Percentiles rank a stretch among this genome's conserved stretches.
Conservation (phyloP, 2,888 invertebrate genomes). For the Leptopilina syphax region DNA sequence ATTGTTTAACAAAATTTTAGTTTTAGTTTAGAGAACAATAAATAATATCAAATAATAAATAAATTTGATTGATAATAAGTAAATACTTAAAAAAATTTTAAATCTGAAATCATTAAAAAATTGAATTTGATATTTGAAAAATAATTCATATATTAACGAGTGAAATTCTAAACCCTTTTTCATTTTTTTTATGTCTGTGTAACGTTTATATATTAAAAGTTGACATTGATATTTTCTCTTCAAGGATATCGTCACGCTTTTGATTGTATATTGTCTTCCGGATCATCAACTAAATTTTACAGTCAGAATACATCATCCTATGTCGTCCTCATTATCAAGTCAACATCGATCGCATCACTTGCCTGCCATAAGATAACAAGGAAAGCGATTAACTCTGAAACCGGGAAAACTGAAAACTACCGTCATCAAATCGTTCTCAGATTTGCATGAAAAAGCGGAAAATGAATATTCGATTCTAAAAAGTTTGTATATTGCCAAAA, state of each 20-base stretch:
- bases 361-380: constrained; percentile 29
- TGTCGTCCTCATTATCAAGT: constrained; percentile 27
- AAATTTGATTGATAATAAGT: too few species aligned
- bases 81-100: too few species aligned
- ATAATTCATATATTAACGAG: background rate
- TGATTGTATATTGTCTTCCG: constrained; percentile 14
- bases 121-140: too few species aligned
- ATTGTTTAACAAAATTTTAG: too few species aligned
- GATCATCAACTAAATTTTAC: constrained; percentile 26
- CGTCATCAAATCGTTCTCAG: constrained; percentile 5
- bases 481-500: background rate
- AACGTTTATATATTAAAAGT: background rate
- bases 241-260: constrained; percentile 10
- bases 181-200: background rate
- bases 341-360: constrained; percentile 31
- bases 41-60: too few species aligned
- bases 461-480: background rate
- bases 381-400: constrained; percentile 19
- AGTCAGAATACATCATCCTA: constrained; percentile 6
- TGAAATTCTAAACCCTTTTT: background rate
- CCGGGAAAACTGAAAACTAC: constrained; percentile 19
- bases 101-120: too few species aligned
- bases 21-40: too few species aligned
- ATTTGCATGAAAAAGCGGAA: background rate
- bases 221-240: background rate